These are phyloP conservation scores for Bombus haemorrhoidalis DNA, from an alignment of 1,140 invertebrate species.

Conservation along the genomic window DNA sequence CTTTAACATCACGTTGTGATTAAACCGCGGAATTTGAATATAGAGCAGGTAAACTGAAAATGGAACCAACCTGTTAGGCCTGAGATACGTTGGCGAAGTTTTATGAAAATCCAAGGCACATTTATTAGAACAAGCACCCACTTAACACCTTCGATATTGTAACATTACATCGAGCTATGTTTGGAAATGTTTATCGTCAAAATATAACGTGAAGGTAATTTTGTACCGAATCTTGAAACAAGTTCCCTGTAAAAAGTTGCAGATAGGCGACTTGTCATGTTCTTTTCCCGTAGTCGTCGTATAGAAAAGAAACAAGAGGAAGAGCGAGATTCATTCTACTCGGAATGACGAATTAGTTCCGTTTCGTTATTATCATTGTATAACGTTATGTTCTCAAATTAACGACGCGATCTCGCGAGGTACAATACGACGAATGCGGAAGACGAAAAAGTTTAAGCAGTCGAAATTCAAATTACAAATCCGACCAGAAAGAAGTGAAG, in stretches of 20 bases:
- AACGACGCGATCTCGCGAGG: not conserved
- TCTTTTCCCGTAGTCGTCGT: too few relatives aligned
- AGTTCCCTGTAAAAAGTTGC: too few relatives aligned
- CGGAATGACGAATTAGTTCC: not conserved
- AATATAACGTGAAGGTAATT: too few relatives aligned
- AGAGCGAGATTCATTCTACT: not conserved
- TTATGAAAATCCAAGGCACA: not conserved
- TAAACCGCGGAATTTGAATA: not conserved
- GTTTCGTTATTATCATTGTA: too few relatives aligned
- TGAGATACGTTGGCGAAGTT: not conserved
- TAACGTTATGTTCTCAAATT: not conserved
- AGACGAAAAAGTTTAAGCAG: not conserved
- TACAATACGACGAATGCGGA: not conserved
- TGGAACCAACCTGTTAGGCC: not conserved
- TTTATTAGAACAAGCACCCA: not conserved
- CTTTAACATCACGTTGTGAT: not conserved
- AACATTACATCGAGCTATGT: not conserved
- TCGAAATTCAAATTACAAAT: slow-evolving; percentile 11
- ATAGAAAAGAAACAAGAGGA: not conserved
- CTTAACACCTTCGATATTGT: not conserved
- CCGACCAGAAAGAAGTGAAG: not conserved
- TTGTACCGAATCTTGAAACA: too few relatives aligned
- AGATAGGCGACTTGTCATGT: too few relatives aligned
- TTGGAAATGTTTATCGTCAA: too few relatives aligned
- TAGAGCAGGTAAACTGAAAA: not conserved